phyloP scores from a whole-genome alignment of 2,797 vertebrate species.

The Poeciliopsis presidionis region DNA sequence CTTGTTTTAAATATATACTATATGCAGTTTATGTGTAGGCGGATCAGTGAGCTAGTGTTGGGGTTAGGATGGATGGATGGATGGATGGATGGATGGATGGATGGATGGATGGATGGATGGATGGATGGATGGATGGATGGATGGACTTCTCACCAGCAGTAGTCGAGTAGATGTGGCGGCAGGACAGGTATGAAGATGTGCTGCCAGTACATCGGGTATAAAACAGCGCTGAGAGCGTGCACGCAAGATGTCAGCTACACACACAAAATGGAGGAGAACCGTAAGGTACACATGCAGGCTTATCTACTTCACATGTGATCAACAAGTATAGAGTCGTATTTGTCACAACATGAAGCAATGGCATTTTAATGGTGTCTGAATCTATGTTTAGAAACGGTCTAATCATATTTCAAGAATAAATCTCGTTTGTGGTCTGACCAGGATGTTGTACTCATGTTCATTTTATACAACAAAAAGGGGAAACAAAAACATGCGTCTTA shows the following conservation, averaged over 20 bases:
- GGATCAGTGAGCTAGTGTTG: not conserved
- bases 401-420: not conserved
- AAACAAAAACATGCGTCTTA: conserved; percentile 63
- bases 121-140: not conserved
- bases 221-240: conserved; percentile 85
- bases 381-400: not conserved
- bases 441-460: not conserved
- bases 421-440: not conserved
- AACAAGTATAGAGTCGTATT: not conserved
- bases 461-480: not conserved
- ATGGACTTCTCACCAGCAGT: conserved; percentile 83
- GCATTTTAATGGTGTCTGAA: not conserved
- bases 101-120: too few relatives aligned
- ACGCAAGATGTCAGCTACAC: conserved; percentile 82
- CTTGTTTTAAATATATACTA: too few relatives aligned
- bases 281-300: not conserved
- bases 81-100: not conserved
- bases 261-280: conserved; percentile 30
- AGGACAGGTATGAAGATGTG: conserved; percentile 93
- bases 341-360: not conserved
- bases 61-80: not conserved
- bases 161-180: conserved; percentile 90
- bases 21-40: not conserved
- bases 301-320: not conserved
- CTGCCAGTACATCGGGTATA: conserved; percentile 94